These are phyloP conservation scores for Silurus meridionalis DNA, from an alignment of 2,113 vertebrate genomes.

Conservation along the genomic window DNA sequence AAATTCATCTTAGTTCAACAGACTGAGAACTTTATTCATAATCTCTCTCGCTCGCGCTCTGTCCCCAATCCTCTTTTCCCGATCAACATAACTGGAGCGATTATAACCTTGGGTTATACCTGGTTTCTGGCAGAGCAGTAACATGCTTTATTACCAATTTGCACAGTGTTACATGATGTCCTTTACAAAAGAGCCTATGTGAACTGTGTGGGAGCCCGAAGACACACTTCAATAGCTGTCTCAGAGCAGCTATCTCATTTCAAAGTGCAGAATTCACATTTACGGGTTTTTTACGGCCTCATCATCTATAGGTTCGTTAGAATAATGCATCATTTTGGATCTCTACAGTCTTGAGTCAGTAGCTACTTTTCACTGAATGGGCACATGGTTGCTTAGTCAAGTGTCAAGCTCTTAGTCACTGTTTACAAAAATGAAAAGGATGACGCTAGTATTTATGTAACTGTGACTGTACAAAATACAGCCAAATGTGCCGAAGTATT, in stretches of 20 bases:
- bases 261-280: background rate
- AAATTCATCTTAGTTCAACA: slow-evolving; percentile 27
- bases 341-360: background rate
- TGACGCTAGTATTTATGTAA: background rate
- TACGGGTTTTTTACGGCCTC: background rate
- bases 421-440: background rate
- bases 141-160: slow-evolving; percentile 36
- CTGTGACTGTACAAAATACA: background rate
- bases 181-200: slow-evolving; percentile 16
- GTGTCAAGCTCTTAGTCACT: too few species aligned
- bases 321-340: background rate
- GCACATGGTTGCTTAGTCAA: background rate
- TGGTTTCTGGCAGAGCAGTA: background rate
- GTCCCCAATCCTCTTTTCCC: slow-evolving; percentile 15
- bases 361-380: background rate
- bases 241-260: background rate
- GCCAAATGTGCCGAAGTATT: background rate
- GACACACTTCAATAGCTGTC: background rate
- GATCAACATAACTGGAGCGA: slow-evolving; percentile 34
- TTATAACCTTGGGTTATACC: slow-evolving; percentile 42
- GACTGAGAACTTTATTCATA: background rate
- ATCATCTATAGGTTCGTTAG: background rate
- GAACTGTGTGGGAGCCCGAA: background rate
- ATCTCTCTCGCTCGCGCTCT: background rate
- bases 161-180: slow-evolving; percentile 35